phyloP scores from a whole-genome alignment of 2,113 vertebrate species.

The Tylochromis polylepis region DNA sequence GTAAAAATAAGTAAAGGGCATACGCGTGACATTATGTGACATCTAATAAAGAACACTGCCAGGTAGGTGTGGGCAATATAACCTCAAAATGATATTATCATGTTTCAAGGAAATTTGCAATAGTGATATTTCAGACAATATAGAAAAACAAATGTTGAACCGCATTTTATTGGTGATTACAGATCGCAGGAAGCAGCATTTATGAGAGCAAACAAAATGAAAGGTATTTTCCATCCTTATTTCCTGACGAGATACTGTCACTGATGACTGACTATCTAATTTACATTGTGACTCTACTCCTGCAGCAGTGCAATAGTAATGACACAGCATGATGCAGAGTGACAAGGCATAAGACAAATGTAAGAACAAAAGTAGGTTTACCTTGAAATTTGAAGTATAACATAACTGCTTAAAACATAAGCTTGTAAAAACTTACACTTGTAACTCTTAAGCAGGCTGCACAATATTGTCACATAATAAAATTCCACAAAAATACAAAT shows the following conservation, averaged over 20 bases:
- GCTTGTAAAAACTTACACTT: accelerated
- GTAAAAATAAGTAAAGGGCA: neutral
- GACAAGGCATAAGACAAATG: neutral
- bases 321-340: neutral
- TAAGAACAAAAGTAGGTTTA: neutral
- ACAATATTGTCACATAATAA: neutral
- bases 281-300: neutral
- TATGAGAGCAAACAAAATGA: neutral
- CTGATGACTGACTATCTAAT: neutral
- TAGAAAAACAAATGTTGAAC: neutral
- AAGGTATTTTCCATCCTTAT: neutral
- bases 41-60: neutral
- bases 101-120: neutral
- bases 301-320: neutral
- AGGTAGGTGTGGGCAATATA: neutral
- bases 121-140: neutral
- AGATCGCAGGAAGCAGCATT: neutral
- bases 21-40: neutral
- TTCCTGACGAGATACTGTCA: neutral
- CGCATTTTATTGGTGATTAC: accelerated
- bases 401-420: neutral
- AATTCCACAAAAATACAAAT: accelerated
- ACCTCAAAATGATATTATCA: neutral
- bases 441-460: neutral
- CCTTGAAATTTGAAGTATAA: neutral